These are phyloP conservation scores for Ethmia dodecea DNA, from an alignment of 2,888 invertebrate species.

Conservation along the genomic window DNA sequence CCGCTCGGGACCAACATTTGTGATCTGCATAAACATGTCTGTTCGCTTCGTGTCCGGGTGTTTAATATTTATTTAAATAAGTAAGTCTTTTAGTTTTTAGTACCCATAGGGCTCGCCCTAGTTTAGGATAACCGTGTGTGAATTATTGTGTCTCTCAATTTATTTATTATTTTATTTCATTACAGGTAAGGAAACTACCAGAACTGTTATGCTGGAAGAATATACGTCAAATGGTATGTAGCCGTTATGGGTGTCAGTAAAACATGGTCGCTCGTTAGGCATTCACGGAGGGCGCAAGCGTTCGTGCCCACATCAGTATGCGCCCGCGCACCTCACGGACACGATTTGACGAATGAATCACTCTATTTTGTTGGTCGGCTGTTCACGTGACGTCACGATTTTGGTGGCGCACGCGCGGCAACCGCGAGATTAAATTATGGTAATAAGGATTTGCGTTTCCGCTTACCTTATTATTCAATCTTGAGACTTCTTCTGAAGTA, in stretches of 20 bases:
- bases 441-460: conserved; percentile 49
- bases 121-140: no score
- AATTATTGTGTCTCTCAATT: no score
- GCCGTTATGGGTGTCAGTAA: conserved; percentile 44
- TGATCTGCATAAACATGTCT: no score
- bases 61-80: no score
- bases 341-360: conserved; percentile 69
- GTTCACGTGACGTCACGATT: conserved; percentile 71
- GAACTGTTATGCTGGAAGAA: no score
- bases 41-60: no score
- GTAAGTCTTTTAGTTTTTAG: no score
- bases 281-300: conserved; percentile 43
- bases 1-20: no score
- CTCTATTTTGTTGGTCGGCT: conserved; percentile 43
- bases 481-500: not conserved
- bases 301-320: conserved; percentile 60
- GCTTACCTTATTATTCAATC: conserved; percentile 38
- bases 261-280: conserved; percentile 47
- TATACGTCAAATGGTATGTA: conserved; percentile 28
- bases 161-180: not conserved
- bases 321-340: conserved; percentile 63
- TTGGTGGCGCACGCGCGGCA: conserved; percentile 57
- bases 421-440: conserved; percentile 57
- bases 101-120: no score
- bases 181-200: not conserved